These are phyloP conservation scores for Rhabdophis nuchalis DNA, from an alignment of 2,797 vertebrate species.

Conservation along the genomic window DNA sequence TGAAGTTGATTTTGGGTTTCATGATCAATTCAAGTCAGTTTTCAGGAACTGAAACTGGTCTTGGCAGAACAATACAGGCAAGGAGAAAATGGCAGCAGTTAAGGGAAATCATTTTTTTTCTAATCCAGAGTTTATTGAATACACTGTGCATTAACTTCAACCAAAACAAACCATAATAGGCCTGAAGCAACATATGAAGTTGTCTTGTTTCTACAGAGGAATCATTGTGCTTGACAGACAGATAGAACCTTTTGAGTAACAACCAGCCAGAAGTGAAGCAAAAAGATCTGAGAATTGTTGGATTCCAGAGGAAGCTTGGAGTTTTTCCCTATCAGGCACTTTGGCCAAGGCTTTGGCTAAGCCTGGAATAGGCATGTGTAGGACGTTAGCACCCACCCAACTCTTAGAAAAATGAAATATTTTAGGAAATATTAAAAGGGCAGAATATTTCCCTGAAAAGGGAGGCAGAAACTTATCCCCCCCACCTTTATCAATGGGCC, in stretches of 20 bases:
- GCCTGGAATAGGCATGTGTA: background rate
- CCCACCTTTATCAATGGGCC: too few species aligned
- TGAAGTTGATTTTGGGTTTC: constrained; percentile 60
- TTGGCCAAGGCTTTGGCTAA: background rate
- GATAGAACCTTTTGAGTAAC: background rate
- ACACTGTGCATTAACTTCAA: background rate
- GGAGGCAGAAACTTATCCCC: too few species aligned
- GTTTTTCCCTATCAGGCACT: background rate
- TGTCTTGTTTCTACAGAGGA: background rate
- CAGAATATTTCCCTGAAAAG: too few species aligned
- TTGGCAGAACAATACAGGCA: constrained; percentile 49
- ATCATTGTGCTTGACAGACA: background rate
- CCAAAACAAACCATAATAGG: background rate
- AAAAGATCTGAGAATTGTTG: background rate
- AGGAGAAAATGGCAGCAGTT: constrained; percentile 18
- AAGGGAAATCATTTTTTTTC: constrained; percentile 57
- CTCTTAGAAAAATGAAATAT: too few species aligned
- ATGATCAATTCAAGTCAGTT: constrained; percentile 58
- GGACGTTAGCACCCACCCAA: too few species aligned
- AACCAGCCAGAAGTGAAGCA: background rate
- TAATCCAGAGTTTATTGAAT: background rate
- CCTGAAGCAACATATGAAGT: background rate
- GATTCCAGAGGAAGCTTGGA: background rate
- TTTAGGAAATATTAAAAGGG: too few species aligned
- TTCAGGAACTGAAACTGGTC: constrained; percentile 60